These are phyloP conservation scores for Resseliella maxima DNA, from an alignment of 2,888 invertebrate genomes.

Conservation along the genomic window DNA sequence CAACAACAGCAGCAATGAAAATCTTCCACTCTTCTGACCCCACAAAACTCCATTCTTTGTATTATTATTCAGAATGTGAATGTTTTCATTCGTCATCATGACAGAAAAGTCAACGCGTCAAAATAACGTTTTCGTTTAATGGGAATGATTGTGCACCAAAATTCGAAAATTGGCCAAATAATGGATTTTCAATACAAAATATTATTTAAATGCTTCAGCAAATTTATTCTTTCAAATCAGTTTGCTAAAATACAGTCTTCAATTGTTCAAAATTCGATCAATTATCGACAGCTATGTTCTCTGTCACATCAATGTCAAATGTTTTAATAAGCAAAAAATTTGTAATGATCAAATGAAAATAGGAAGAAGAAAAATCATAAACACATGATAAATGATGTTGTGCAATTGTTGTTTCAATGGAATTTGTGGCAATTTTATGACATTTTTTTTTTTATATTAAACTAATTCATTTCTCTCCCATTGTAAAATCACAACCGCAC, in stretches of 20 bases:
- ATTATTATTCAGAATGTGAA: not conserved
- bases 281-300: not conserved
- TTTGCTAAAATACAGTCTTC: not conserved
- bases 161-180: not conserved
- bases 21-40: not conserved
- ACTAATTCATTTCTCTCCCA: slow-evolving; percentile 9
- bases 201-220: slow-evolving; percentile 23
- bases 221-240: not conserved
- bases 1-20: not conserved
- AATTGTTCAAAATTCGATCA: not conserved
- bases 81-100: not conserved
- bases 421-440: slow-evolving; percentile 24
- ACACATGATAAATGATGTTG: slow-evolving; percentile 27
- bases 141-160: slow-evolving; percentile 3
- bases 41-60: not conserved
- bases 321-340: slow-evolving; percentile 11
- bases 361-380: not conserved
- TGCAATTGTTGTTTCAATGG: slow-evolving; percentile 6
- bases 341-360: not conserved
- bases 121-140: not conserved
- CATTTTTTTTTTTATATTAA: not conserved
- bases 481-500: not conserved
- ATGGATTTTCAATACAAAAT: not conserved
- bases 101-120: not conserved
- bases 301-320: not conserved